Evolutionary conservation across 2,113 vertebrate genomes (phyloP).

Genomic region (Ammodramus savannarum): DNA sequence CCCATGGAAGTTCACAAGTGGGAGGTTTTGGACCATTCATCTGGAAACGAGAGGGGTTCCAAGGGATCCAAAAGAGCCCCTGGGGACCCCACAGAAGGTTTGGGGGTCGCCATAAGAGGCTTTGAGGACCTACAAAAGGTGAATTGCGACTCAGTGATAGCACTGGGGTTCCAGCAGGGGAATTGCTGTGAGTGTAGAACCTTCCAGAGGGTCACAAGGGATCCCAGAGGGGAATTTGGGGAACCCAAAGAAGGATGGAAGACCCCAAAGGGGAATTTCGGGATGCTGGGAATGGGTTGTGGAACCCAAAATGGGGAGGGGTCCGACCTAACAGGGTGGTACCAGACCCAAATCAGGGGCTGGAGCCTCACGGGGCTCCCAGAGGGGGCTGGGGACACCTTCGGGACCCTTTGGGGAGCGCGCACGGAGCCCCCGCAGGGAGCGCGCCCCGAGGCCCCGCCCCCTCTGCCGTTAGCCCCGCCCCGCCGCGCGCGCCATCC

Average conservation of each 20-base stretch:
- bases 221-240: background rate
- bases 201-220: fast-evolving
- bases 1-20: background rate
- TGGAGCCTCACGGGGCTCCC: fast-evolving
- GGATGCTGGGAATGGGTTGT: fast-evolving
- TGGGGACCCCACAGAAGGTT: background rate
- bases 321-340: fast-evolving
- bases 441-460: background rate
- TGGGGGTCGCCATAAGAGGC: fast-evolving
- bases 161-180: background rate
- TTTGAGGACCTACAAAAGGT: background rate
- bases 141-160: fast-evolving
- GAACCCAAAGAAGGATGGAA: background rate
- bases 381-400: background rate
- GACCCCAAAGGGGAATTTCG: fast-evolving
- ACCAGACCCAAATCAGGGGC: fast-evolving
- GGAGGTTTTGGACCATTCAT: background rate
- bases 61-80: too few relatives aligned
- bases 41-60: fast-evolving
- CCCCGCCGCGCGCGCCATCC: background rate
- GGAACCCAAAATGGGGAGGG: fast-evolving
- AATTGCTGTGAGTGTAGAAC: background rate
- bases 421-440: too few relatives aligned
- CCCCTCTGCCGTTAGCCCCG: background rate
- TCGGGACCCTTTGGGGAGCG: background rate